phyloP scores from a whole-genome alignment of 2,888 invertebrate species.

The Acanthopleura granulata region DNA sequence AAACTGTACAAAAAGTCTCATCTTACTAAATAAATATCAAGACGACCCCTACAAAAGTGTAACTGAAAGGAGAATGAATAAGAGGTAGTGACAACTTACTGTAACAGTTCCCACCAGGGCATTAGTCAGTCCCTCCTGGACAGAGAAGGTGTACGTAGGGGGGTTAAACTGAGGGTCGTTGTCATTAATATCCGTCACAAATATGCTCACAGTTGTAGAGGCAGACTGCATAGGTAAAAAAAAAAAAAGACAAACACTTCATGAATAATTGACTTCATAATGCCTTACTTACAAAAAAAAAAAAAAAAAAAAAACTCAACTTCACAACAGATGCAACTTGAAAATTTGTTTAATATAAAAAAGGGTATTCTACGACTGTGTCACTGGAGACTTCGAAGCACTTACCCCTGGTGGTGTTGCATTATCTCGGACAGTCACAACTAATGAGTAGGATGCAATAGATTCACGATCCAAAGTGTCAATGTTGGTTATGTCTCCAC shows the following conservation, averaged over 20 bases:
- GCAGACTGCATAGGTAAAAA: conserved; percentile 33
- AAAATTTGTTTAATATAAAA: background rate
- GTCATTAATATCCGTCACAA: conserved; percentile 57
- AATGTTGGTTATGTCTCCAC: conserved; percentile 73
- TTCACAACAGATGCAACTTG: background rate
- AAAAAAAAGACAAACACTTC: too few species aligned
- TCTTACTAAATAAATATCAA: too few species aligned
- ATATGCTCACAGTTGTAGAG: conserved; percentile 39
- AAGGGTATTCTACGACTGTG: too few species aligned
- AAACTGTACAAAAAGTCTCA: too few species aligned
- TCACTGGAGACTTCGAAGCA: too few species aligned
- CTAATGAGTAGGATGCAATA: conserved; percentile 75
- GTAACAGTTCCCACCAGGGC: conserved; percentile 40
- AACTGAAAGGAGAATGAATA: too few species aligned
- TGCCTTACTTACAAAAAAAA: background rate
- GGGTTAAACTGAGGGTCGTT: conserved; percentile 45
- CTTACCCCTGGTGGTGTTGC: background rate
- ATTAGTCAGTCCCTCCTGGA: conserved; percentile 42
- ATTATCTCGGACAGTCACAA: conserved; percentile 25
- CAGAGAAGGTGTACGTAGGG: conserved; percentile 36
- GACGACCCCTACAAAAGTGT: too few species aligned
- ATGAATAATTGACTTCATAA: too few species aligned
- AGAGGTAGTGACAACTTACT: conserved; percentile 30
- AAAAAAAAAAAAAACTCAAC: too few species aligned
- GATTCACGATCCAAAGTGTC: conserved; percentile 84